phyloP scores from a whole-genome alignment of 2,113 vertebrate species.

The Chaenogobius annularis region DNA sequence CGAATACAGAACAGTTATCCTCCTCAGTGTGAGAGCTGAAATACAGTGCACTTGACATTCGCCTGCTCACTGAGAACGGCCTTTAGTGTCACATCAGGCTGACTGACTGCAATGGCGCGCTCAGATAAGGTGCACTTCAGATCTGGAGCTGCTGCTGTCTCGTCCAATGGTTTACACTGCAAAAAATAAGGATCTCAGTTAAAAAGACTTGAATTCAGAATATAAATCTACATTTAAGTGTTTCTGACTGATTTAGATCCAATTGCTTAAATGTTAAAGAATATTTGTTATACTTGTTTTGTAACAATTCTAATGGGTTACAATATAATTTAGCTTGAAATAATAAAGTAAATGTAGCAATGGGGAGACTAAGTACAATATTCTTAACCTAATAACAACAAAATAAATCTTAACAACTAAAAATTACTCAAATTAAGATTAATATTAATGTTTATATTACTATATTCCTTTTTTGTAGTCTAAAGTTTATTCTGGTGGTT shows the following conservation, averaged over 20 bases:
- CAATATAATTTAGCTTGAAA: no score
- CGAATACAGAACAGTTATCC: conserved; percentile 32
- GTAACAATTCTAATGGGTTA: no score
- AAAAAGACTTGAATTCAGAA: neutral
- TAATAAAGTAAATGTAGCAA: neutral
- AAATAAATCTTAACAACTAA: neutral
- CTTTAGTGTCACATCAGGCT: conserved; percentile 49
- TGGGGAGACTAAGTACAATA: no score
- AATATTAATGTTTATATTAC: neutral
- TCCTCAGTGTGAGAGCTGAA: conserved; percentile 37
- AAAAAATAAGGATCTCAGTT: neutral
- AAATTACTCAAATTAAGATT: no score
- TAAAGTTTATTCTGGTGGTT: no score
- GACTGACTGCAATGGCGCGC: conserved; percentile 42
- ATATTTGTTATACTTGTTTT: neutral
- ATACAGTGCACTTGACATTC: conserved; percentile 42
- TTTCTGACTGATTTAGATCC: neutral
- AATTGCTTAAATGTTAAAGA: neutral
- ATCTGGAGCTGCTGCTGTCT: neutral
- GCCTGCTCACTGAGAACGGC: conserved; percentile 43
- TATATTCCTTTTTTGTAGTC: neutral
- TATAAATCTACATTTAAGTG: neutral
- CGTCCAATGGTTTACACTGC: neutral
- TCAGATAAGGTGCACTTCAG: conserved; percentile 23
- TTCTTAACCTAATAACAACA: neutral